Percentiles rank a stretch among this genome's conserved stretches.
phyloP scores from a whole-genome alignment of 2,113 vertebrate genomes.

The Thermophis baileyi region DNA sequence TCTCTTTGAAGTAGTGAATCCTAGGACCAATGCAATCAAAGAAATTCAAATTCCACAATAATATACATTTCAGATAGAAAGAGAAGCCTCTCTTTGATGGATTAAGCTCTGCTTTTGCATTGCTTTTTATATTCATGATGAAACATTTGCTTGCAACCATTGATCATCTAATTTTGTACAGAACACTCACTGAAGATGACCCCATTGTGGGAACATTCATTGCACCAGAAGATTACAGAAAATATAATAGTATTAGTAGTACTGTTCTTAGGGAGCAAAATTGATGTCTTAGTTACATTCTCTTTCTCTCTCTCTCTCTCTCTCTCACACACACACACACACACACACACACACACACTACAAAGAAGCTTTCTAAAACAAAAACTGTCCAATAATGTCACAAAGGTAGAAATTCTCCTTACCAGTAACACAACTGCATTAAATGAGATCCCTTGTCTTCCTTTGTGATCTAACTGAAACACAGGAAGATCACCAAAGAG shows the following conservation, averaged over 20 bases:
- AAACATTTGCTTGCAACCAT: slow-evolving; percentile 7
- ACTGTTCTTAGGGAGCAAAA: neutral
- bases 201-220: neutral
- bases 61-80: slow-evolving; percentile 20
- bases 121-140: slow-evolving; percentile 14
- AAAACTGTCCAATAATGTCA: neutral
- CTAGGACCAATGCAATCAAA: neutral
- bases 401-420: neutral
- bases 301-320: neutral
- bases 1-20: slow-evolving; percentile 36
- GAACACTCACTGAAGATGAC: neutral
- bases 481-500: neutral
- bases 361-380: neutral
- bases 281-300: neutral
- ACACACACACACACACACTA: neutral
- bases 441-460: neutral
- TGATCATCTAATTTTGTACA: neutral
- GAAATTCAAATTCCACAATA: slow-evolving; percentile 27
- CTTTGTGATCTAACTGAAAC: neutral
- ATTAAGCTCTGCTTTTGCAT: slow-evolving; percentile 2
- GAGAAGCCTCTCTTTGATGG: slow-evolving; percentile 9
- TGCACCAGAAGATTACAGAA: neutral
- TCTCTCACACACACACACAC: neutral
- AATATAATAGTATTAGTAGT: neutral
- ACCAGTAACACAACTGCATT: neutral